These are phyloP conservation scores for Podargus strigoides DNA, from an alignment of 2,797 vertebrate species.

Conservation along the genomic window DNA sequence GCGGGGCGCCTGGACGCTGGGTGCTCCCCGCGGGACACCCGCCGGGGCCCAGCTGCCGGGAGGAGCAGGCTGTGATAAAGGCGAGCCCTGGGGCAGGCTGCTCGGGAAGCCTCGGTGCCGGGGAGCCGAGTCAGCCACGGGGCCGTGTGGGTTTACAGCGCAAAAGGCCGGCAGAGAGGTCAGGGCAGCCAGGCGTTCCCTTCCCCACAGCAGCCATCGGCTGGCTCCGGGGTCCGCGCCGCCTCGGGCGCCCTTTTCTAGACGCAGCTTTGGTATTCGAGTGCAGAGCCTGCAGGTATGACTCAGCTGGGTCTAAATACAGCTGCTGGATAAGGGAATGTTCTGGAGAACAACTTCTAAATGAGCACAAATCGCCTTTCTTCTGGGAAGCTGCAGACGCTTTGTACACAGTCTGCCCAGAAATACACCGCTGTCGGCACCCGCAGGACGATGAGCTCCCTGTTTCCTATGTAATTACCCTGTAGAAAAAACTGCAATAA, in stretches of 20 bases:
- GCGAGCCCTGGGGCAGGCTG: too few species aligned
- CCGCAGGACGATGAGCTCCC: fast-evolving
- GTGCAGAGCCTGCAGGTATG: background rate
- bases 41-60: fast-evolving
- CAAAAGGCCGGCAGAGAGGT: background rate
- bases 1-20: too few species aligned
- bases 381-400: background rate
- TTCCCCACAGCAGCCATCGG: too few species aligned
- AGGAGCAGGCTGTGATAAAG: fast-evolving
- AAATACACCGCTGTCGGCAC: background rate
- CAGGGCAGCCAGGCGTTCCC: fast-evolving
- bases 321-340: background rate
- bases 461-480: background rate
- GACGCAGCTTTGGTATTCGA: background rate
- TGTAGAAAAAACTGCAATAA: background rate
- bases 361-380: background rate
- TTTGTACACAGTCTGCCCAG: background rate
- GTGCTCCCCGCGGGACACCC: too few species aligned
- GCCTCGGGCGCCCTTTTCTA: background rate
- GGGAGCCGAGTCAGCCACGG: background rate
- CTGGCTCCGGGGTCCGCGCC: background rate
- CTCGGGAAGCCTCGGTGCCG: too few species aligned
- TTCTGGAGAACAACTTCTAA: background rate
- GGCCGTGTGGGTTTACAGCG: fast-evolving
- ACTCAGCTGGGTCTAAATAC: conserved; percentile 10